Evolutionary conservation across 2,797 vertebrate genomes (phyloP), one percentile per base, ranked within the genome.

Genomic region (Falco biarmicus): DNA sequence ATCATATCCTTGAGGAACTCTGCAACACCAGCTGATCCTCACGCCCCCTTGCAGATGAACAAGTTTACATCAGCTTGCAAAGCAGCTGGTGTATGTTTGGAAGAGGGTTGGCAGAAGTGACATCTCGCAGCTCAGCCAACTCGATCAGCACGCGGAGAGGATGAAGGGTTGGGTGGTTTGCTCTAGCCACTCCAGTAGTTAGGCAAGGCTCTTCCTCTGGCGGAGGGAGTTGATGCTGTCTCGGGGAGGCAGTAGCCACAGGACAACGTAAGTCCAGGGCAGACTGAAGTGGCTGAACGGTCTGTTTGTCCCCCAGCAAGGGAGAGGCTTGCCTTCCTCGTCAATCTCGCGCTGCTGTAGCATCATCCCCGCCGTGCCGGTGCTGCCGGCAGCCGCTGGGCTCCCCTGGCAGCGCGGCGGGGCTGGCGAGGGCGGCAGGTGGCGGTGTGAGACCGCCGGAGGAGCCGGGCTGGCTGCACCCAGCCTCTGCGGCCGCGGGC

Each of bases 381-480:
- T 21, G 37, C 37, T 4, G 32, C 1, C 28, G 26, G 25, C 70
- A 31, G 56, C 31, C 15, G 43, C 43, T 43, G 43, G 43, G 43
- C 43, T 43, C 43, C 43, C 14, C 28, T 1, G 3, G n/a, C 48
- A 2, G 51, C 20, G 0, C 8, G 28, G 29, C 5, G 1, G 17
- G 50, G 7, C 2, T 15, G 63, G 80, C 1, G 18, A n/a, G 51
- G 37, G 90, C 96, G 9, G 90, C 79, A 91, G 96, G n/a, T 94
- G 96, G 97, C 89, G 56, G 24, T 88, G 74, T 63, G 59, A 88
- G 83, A 41, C 93, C 9, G 56, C 45, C 6, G 2, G 50, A 81
- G 37, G 22, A 47, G 26, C 82, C 2, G 6, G 19, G 43, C 43
- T 16, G 43, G 43, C 41, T 43, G 37, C 28, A 19, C 4, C 25